A percentile compares a stretch with the other conserved stretches of the same genome.
phyloP scores from a whole-genome alignment of 2,888 invertebrate genomes.

The Polydrusus pterygomalis region DNA sequence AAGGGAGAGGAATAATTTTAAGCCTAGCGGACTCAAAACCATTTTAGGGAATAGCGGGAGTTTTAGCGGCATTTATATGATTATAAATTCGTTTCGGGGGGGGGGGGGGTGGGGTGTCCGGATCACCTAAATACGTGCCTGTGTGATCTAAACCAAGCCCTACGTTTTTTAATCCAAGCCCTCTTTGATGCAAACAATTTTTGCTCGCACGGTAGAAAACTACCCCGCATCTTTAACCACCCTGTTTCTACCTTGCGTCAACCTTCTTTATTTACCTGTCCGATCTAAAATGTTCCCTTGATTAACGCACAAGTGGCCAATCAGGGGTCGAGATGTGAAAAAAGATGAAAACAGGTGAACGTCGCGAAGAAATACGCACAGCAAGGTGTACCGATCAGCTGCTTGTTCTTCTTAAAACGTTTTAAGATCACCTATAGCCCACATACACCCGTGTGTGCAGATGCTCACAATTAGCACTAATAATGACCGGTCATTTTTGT shows the following conservation, averaged over 20 bases:
- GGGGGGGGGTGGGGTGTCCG: no score
- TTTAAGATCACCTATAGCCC: constrained; percentile 42
- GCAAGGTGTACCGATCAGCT: constrained; percentile 47
- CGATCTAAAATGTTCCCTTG: constrained; percentile 36
- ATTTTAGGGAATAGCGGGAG: no score
- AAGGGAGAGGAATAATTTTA: no score
- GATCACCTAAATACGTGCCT: no score
- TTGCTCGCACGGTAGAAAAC: no score
- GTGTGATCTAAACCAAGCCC: no score
- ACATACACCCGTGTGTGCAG: constrained; percentile 35
- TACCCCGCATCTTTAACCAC: background rate
- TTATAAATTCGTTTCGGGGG: no score
- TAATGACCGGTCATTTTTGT: background rate
- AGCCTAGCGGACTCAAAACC: no score
- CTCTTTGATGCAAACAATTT: no score
- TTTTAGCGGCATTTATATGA: no score
- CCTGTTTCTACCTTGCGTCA: background rate
- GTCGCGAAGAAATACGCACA: constrained; percentile 32
- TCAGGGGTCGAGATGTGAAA: background rate
- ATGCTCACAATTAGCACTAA: constrained; percentile 13
- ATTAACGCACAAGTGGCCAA: constrained; percentile 28
- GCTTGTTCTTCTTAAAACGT: constrained; percentile 42
- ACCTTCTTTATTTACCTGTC: constrained; percentile 42
- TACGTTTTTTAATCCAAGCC: no score
- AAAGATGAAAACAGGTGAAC: constrained; percentile 47